Evolutionary conservation across 2,113 vertebrate genomes (phyloP).

Genomic region (Lota lota): DNA sequence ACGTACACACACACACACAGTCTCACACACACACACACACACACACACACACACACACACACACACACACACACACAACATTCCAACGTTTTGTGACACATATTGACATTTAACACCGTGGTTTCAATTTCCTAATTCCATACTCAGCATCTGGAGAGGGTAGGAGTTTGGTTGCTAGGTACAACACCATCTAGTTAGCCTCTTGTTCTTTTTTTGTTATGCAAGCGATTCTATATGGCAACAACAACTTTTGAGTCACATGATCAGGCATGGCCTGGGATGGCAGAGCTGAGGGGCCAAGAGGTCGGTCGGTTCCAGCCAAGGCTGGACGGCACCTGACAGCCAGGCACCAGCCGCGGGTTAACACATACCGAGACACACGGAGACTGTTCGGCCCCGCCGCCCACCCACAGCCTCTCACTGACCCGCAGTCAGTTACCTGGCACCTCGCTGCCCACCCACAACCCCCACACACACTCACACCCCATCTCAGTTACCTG

Average conservation of each 20-base stretch:
- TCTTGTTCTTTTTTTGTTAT: constrained; percentile 23
- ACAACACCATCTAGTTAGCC: too few species aligned
- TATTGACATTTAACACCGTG: too few species aligned
- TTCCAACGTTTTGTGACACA: too few species aligned
- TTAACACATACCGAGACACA: constrained; percentile 45
- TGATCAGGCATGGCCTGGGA: constrained; percentile 45
- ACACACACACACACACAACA: too few species aligned
- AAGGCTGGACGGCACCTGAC: constrained; percentile 58
- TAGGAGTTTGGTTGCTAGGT: too few species aligned
- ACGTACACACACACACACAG: too few species aligned
- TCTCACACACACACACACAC: too few species aligned
- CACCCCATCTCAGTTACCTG: background rate
- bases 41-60: too few species aligned
- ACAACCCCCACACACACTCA: constrained; percentile 16
- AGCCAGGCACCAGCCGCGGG: constrained; percentile 56
- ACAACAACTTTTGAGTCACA: constrained; percentile 49
- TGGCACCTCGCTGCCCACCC: constrained; percentile 54
- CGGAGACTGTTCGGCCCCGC: constrained; percentile 21
- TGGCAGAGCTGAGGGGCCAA: constrained; percentile 42
- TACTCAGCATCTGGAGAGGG: too few species aligned
- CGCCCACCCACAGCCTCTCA: constrained; percentile 51
- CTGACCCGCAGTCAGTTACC: constrained; percentile 49
- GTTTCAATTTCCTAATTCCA: too few species aligned
- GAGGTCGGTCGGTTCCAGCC: constrained; percentile 46
- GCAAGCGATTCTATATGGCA: constrained; percentile 54